A percentile compares a stretch with the other conserved stretches of the same genome.
Evolutionary conservation across 1,140 invertebrate species (phyloP).

Genomic region (Camponotus pennsylvanicus): DNA sequence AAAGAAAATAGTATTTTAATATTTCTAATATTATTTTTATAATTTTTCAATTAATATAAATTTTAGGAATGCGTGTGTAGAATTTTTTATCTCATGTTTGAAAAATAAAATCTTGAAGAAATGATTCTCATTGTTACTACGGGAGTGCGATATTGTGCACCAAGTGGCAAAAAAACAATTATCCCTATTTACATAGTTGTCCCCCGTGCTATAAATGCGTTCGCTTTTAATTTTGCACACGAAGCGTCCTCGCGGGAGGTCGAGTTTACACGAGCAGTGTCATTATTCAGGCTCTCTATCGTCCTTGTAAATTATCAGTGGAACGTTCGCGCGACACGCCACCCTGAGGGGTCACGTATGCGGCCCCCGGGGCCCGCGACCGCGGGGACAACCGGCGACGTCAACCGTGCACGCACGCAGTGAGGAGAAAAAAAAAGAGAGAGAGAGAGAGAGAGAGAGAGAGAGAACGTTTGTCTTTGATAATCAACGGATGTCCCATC

Average conservation of each 20-base stretch:
- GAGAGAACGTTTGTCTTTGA: constrained; percentile 72
- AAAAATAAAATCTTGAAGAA: neutral
- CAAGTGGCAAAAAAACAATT: neutral
- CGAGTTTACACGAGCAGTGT: constrained; percentile 49
- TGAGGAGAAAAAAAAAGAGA: constrained; percentile 15
- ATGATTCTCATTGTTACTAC: neutral
- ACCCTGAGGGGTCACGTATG: constrained; percentile 48
- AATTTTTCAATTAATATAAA: neutral
- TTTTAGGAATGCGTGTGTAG: neutral
- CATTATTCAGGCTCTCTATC: constrained; percentile 56
- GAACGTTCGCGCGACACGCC: constrained; percentile 53
- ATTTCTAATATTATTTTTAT: neutral
- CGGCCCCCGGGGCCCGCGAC: neutral
- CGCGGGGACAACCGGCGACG: constrained; percentile 15
- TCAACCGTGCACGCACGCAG: constrained; percentile 14
- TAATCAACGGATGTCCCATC: constrained; percentile 74
- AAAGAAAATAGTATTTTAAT: neutral
- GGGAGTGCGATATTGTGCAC: neutral
- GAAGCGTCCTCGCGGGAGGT: constrained; percentile 37
- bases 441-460: constrained; percentile 38
- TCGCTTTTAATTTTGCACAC: constrained; percentile 8
- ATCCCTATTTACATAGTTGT: neutral
- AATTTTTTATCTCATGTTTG: neutral
- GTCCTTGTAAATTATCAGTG: constrained; percentile 59
- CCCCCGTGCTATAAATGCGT: neutral